These are phyloP conservation scores for Epizoanthus scotinus DNA, from an alignment of 92 coral and sea anemone genomes.

Conservation along the genomic window DNA sequence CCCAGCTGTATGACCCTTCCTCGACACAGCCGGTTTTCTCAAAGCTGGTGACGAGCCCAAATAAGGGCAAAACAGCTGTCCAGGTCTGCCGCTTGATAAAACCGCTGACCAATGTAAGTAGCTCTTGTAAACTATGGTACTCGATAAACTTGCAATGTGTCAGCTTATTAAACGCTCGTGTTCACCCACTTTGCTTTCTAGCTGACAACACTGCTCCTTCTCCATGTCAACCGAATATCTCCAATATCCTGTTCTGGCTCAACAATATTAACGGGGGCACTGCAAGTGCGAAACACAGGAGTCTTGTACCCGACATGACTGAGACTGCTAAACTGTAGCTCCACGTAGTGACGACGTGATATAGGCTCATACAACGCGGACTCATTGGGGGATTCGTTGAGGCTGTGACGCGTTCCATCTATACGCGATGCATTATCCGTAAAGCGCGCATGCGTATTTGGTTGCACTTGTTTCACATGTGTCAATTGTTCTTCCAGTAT, in stretches of 20 bases:
- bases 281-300: not conserved
- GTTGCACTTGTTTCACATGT: not conserved
- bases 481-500: not conserved
- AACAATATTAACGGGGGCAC: slow-evolving; percentile 1
- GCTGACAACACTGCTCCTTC: slow-evolving; percentile 8
- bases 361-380: not conserved
- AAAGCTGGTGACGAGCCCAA: too few relatives aligned
- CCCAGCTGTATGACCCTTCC: too few relatives aligned
- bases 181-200: not conserved
- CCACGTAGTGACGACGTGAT: not conserved
- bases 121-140: too few relatives aligned
- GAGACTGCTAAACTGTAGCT: not conserved
- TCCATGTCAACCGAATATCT: not conserved
- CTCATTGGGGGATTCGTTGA: not conserved
- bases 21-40: too few relatives aligned
- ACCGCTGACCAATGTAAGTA: too few relatives aligned
- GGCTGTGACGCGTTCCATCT: not conserved
- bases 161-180: too few relatives aligned
- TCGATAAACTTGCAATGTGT: too few relatives aligned
- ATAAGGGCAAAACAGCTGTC: too few relatives aligned
- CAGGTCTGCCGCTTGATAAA: too few relatives aligned
- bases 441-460: not conserved
- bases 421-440: not conserved
- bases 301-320: not conserved
- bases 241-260: not conserved